These are phyloP conservation scores for Bicyclus anynana DNA, from an alignment of 1,140 invertebrate species.

Conservation along the genomic window DNA sequence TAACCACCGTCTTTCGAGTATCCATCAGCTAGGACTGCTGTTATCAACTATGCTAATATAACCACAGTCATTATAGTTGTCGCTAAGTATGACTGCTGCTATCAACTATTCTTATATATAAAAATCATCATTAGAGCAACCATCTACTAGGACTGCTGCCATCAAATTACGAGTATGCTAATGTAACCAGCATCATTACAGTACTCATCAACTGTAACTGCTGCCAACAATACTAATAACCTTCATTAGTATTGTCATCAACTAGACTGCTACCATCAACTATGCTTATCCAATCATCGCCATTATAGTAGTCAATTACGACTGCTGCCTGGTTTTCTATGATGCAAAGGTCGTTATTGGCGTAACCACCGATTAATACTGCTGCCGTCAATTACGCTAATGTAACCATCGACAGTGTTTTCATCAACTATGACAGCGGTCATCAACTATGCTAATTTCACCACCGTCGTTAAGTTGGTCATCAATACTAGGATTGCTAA, in stretches of 20 bases:
- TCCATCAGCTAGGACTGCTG: no score
- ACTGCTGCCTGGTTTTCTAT: no score
- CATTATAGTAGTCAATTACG: no score
- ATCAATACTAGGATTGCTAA: no score
- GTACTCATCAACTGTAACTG: not conserved
- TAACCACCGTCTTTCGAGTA: not conserved
- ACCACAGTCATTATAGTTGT: no score
- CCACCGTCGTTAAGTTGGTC: no score
- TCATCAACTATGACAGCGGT: not conserved
- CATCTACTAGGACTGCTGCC: not conserved
- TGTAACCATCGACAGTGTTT: not conserved
- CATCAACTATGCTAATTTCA: not conserved
- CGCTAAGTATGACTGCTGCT: no score
- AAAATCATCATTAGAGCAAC: not conserved
- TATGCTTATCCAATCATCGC: not conserved
- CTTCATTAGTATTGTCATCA: not conserved
- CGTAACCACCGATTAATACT: not conserved
- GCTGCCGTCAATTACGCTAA: not conserved
- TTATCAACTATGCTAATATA: not conserved
- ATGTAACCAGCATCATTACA: not conserved
- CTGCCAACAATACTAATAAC: not conserved
- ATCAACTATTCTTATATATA: not conserved
- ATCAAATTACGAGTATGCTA: not conserved
- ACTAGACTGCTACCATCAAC: not conserved
- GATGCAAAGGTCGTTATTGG: no score